phyloP scores from a whole-genome alignment of 2,797 vertebrate species.

The Chiloscyllium punctatum region DNA sequence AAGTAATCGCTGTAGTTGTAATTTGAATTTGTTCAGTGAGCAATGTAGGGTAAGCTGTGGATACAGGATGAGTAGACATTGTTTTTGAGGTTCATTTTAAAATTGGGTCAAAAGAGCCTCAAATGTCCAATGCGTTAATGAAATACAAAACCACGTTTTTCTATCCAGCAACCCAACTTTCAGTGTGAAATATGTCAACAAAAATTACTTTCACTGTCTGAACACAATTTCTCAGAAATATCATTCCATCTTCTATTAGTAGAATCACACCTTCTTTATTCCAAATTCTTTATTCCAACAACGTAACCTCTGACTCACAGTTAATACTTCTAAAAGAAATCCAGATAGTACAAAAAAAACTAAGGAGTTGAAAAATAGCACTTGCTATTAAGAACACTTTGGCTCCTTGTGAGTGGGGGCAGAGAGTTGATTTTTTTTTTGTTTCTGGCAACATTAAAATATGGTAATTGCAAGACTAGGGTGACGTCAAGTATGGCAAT shows the following conservation, averaged over 20 bases:
- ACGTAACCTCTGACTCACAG: neutral
- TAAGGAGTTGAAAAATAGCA: neutral
- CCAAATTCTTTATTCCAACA: neutral
- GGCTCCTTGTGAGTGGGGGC: neutral
- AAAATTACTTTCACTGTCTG: neutral
- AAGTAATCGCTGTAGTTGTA: neutral
- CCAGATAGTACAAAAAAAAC: neutral
- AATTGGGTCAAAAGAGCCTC: neutral
- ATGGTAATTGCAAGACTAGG: neutral
- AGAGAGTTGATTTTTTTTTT: neutral
- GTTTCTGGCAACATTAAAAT: neutral
- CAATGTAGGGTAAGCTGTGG: neutral
- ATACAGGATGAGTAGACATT: neutral
- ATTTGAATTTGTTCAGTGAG: neutral
- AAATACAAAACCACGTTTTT: neutral
- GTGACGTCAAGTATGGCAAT: neutral
- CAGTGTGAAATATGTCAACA: neutral
- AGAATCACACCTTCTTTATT: neutral
- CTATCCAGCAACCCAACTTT: neutral
- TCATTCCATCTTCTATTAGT: neutral
- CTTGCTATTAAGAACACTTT: neutral
- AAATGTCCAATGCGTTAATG: neutral
- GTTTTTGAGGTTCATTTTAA: neutral
- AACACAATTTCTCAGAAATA: neutral
- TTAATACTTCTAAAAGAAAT: neutral